Conservation (phyloP, 2,113 vertebrate genomes). For the Sterna hirundo region DNA sequence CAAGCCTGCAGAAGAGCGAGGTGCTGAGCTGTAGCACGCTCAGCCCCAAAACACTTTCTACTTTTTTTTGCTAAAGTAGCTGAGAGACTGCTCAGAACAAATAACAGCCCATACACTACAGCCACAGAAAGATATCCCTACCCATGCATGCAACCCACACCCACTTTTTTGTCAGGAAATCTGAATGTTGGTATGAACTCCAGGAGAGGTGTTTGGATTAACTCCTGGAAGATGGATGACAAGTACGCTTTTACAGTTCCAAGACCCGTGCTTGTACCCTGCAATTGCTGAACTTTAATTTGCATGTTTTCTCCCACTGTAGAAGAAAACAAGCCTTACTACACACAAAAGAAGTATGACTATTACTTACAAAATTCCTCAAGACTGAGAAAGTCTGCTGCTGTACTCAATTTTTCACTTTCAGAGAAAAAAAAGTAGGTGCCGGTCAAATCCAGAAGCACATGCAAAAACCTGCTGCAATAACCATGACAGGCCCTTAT, state of each 20-base stretch:
- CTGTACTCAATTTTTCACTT: neutral
- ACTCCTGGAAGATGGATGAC: neutral
- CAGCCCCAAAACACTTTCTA: neutral
- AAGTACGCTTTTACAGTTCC: neutral
- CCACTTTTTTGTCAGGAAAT: neutral
- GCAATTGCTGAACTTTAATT: neutral
- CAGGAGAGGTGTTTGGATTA: neutral
- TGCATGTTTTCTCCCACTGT: neutral
- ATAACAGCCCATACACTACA: neutral
- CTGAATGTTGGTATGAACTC: neutral
- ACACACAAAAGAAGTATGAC: neutral
- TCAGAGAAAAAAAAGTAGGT: neutral
- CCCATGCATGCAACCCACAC: neutral
- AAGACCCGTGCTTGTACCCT: neutral
- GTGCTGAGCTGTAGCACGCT: neutral
- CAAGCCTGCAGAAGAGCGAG: neutral
- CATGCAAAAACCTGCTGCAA: neutral
- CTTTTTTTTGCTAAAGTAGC: neutral
- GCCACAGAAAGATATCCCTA: neutral
- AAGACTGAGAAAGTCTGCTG: neutral
- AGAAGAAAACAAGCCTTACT: neutral
- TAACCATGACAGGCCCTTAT: neutral
- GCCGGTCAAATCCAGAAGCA: neutral
- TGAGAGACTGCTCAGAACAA: neutral
- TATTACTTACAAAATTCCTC: slow-evolving; percentile 27